Base-by-base conservation (phyloP, 64 coral and sea anemone genomes). In the Catalaphyllia jardinei region DNA sequence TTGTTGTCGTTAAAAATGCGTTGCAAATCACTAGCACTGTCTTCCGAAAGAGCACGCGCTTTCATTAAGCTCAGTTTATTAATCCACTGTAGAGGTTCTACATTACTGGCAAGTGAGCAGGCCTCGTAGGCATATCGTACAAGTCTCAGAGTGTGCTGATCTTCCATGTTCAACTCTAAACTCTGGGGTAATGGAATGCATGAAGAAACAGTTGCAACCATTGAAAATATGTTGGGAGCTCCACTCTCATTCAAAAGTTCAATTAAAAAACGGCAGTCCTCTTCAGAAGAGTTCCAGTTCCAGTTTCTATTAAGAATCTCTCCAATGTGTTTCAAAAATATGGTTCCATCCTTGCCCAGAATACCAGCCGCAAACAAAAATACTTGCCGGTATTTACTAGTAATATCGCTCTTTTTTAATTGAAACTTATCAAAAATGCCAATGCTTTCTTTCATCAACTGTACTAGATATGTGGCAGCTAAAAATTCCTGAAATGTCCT, bases 401-500 rank as follows among this genome's bases (percentile, higher is more conserved):
- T 0, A 14, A 55, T 14, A 79, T 27, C 3, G 5, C 4, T 1
- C 27, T 22, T 35, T 24, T 4, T 0, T 10, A 79, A 29, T 1
- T 10, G 1, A 16, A 60, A 59, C 11, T 55, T 2, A 24, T 78
- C 24, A 25, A 54, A 13, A 9, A 79, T 24, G 14, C 12, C 19
- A 13, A 86, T 30, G 17, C 52, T 10, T 10, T 86, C 31, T 11
- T 3, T 71, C 42, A 24, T n/a, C 1, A 86, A 1, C 62, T 73
- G 11, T 42, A 18, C 33, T 16, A 86, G 61, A 4, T 86, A 86
- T 0, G 30, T 42, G 10, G 81, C 81, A 10, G 81, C 81, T 24
- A 84, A 35, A 15, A 39, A 84, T 18, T 84, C 81, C 38, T 84
- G 81, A 84, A 84, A 84, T 12, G 81, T 84, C 22, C 24, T 64